Evolutionary conservation across 2,113 vertebrate genomes (phyloP).

Genomic region (Syngnathus floridae): DNA sequence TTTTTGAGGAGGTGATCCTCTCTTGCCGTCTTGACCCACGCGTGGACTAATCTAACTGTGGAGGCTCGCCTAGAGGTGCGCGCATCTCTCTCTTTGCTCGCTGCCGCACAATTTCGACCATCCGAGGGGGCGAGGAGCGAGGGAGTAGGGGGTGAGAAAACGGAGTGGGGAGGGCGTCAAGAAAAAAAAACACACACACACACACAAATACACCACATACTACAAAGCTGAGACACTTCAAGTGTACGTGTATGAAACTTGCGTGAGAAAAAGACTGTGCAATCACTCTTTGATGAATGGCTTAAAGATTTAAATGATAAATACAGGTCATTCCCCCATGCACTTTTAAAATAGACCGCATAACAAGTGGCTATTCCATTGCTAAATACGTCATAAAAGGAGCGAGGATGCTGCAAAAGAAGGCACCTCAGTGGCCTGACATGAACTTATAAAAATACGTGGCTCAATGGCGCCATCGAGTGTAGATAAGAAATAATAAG

Average conservation of each 20-base stretch:
- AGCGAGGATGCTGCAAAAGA: slow-evolving; percentile 8
- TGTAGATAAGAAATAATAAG: slow-evolving; percentile 30
- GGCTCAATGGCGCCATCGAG: slow-evolving; percentile 65
- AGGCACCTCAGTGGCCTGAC: slow-evolving; percentile 14
- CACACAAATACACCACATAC: neutral
- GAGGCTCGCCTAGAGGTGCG: slow-evolving; percentile 37
- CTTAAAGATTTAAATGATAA: neutral
- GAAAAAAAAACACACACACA: neutral
- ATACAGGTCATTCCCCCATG: neutral
- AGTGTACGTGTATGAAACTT: neutral
- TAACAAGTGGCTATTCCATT: neutral
- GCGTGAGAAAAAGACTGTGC: neutral
- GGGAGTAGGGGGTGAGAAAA: neutral
- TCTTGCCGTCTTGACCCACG: slow-evolving; percentile 13
- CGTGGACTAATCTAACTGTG: slow-evolving; percentile 36
- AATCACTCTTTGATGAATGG: neutral
- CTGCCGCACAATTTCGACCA: slow-evolving; percentile 41
- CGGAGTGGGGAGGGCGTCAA: neutral
- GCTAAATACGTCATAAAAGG: slow-evolving; percentile 5
- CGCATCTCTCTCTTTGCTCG: slow-evolving; percentile 46
- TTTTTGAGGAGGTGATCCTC: neutral
- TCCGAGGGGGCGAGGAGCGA: slow-evolving; percentile 25
- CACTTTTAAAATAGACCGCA: neutral
- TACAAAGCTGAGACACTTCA: neutral
- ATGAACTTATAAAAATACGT: slow-evolving; percentile 40